Evolutionary conservation across 2,797 vertebrate genomes (phyloP).

Genomic region (Schizothorax lantsangensis): DNA sequence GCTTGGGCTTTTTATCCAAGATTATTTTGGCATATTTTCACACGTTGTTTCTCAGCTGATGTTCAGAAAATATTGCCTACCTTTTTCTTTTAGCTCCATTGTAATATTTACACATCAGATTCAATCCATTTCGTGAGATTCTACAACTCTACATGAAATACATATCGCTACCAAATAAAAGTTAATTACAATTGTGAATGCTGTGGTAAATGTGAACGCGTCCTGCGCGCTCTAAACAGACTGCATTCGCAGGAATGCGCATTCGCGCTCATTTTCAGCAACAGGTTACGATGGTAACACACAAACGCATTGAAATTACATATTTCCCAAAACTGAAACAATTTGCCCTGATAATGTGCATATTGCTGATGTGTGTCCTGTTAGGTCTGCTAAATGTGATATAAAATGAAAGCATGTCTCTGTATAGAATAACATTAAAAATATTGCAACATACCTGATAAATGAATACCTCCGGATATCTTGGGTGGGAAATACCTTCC

Average conservation of each 20-base stretch:
- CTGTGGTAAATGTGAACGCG: not conserved
- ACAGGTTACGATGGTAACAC: slow-evolving; percentile 25
- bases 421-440: not conserved
- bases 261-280: slow-evolving; percentile 10
- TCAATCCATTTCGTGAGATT: not conserved
- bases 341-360: not conserved
- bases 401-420: not conserved
- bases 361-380: not conserved
- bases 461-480: slow-evolving; percentile 71
- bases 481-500: not conserved
- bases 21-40: not conserved
- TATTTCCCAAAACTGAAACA: not conserved
- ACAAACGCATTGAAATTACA: not conserved
- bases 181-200: not conserved
- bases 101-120: not conserved
- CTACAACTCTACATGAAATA: not conserved
- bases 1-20: not conserved
- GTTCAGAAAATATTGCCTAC: not conserved
- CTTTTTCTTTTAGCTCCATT: not conserved
- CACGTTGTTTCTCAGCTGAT: not conserved
- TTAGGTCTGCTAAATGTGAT: not conserved
- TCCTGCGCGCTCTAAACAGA: not conserved
- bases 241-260: not conserved
- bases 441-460: slow-evolving; percentile 52
- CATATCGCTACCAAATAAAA: not conserved